Percentiles rank a stretch among this genome's conserved stretches.
Evolutionary conservation across 2,113 vertebrate genomes (phyloP).

Genomic region (Mustela nigripes): DNA sequence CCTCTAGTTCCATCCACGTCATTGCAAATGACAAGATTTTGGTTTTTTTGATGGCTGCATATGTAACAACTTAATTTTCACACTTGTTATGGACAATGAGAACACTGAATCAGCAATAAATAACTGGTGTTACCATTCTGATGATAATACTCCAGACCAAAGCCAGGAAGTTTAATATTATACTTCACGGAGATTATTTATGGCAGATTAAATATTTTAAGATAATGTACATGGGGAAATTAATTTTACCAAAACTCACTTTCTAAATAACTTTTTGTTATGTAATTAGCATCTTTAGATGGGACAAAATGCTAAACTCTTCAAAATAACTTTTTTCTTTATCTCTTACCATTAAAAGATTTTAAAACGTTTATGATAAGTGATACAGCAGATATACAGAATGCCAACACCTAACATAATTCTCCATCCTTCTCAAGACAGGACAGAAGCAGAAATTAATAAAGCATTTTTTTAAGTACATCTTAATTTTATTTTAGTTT

Average conservation of each 20-base stretch:
- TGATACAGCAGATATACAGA: neutral
- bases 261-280: conserved; percentile 39
- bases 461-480: too few relatives aligned
- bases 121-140: neutral
- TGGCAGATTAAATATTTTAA: neutral
- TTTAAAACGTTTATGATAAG: neutral
- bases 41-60: too few relatives aligned
- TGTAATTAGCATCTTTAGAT: conserved; percentile 3
- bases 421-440: neutral
- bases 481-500: too few relatives aligned
- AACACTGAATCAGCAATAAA: neutral
- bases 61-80: neutral
- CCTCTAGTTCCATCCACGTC: too few relatives aligned
- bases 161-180: conserved; percentile 3
- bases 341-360: neutral
- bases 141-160: conserved; percentile 41
- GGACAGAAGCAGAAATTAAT: neutral
- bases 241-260: conserved; percentile 22
- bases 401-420: neutral
- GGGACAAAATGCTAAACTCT: neutral
- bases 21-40: too few relatives aligned
- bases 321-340: conserved; percentile 6
- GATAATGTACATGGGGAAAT: neutral
- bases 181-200: conserved; percentile 19
- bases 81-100: neutral